Evolutionary conservation across 2,797 vertebrate species (phyloP).

Genomic region (Leucoraja ocellata): DNA sequence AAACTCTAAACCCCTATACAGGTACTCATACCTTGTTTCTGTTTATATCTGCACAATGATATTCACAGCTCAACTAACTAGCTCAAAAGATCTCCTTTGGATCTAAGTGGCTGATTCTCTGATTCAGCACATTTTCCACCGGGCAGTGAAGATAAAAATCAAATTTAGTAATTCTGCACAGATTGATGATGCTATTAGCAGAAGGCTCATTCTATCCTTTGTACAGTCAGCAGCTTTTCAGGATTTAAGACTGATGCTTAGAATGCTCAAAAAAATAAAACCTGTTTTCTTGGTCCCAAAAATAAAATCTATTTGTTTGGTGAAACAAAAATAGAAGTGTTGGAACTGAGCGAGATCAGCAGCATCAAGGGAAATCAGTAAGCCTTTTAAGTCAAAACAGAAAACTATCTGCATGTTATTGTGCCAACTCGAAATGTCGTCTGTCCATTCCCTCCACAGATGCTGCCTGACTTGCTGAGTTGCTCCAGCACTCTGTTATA

Average conservation of each 20-base stretch:
- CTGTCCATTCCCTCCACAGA: no score
- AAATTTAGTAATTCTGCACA: background rate
- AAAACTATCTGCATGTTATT: no score
- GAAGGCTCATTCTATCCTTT: background rate
- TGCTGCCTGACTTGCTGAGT: no score
- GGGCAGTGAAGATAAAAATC: background rate
- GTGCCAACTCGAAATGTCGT: no score
- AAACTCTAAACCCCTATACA: background rate
- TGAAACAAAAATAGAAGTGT: no score
- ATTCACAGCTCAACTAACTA: no score
- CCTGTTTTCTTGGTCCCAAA: background rate
- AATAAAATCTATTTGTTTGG: background rate
- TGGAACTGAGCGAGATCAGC: no score
- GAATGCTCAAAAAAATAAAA: background rate
- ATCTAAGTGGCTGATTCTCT: background rate
- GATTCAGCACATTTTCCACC: background rate
- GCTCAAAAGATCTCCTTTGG: background rate
- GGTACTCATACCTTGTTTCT: background rate
- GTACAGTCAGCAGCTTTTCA: background rate
- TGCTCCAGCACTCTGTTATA: no score
- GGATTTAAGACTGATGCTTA: background rate
- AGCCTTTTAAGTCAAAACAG: no score
- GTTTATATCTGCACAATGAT: background rate
- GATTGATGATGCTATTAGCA: background rate
- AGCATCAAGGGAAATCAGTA: no score